Base-by-base conservation (phyloP, 2,888 invertebrate species). In the Blera fallax region DNA sequence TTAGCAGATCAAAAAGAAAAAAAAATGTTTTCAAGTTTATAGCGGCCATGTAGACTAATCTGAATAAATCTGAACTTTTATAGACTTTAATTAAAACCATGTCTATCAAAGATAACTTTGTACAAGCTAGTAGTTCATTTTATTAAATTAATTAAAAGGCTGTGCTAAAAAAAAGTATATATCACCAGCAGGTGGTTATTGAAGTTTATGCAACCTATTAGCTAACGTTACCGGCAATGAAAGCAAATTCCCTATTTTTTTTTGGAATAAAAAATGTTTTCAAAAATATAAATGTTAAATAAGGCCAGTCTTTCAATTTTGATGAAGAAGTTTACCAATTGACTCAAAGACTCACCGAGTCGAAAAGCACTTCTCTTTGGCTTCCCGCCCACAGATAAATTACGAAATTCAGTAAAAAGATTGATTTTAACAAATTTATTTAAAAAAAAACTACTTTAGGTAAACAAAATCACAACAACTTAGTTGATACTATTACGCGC, bases 21-120 rank as follows among this genome's bases (percentile, higher is more conserved):
- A 43, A 27, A 43, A 54, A n/a, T n/a, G n/a, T n/a, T 16, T 56
- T 70, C 70, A 70, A 69, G 37, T 69, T 52, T 54, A 70, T 16
- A 24, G 32, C 43, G 56, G 45, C 10, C 37, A 32, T 48, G 18
- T 45, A 45, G 14, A 14, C 14, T 32, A 45, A 58, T 58, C 58
- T 34, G 21, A 3, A 6, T 14, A 29, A 7, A 58, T 70, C 69
- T 56, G 24, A 24, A 27, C 24, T 27, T 16, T 52, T 14, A 21
- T 18, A 52, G 24, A 29, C 43, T 32, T 10, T 7, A 43, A 69
- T 69, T 56, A 56, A 58, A 56, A 10, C 1, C 11, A 45, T 10
- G 37, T 16, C 40, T 16, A 40, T 37, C 50, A 14, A 14, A 1
- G 37, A 40, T 40, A 40, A 14, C 14, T 14, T 14, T 14, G 27